Conservation (phyloP, 2,113 vertebrate species). For the Silurus glanis region DNA sequence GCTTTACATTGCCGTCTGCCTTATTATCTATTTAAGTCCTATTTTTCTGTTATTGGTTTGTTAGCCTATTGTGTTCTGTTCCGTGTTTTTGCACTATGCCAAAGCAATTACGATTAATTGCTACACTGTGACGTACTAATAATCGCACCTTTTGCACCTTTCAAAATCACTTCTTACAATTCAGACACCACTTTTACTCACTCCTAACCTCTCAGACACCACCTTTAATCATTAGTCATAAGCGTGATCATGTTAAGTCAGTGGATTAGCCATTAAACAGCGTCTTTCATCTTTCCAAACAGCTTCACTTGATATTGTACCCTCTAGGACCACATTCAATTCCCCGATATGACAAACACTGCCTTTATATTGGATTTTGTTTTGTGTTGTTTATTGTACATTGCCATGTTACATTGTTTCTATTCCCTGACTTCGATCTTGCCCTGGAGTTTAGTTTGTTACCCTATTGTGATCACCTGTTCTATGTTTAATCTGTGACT, state of each 20-base stretch:
- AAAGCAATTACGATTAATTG: too few species aligned
- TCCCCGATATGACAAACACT: neutral
- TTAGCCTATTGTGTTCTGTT: neutral
- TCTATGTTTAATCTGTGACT: neutral
- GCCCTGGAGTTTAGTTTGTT: neutral
- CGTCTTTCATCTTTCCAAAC: too few species aligned
- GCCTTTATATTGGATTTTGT: neutral
- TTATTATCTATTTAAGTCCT: neutral
- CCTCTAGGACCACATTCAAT: neutral
- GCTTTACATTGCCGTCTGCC: too few species aligned
- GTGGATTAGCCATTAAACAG: too few species aligned
- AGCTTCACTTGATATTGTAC: too few species aligned
- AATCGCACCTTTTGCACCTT: too few species aligned
- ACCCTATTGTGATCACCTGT: neutral
- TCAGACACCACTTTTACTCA: too few species aligned
- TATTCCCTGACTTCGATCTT: too few species aligned
- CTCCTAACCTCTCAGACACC: neutral
- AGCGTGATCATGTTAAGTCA: neutral
- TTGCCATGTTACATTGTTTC: neutral
- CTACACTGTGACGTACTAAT: too few species aligned
- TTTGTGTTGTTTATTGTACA: neutral
- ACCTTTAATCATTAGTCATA: neutral
- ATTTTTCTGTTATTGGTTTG: neutral
- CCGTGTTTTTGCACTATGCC: too few species aligned
- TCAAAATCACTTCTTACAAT: too few species aligned